These are phyloP conservation scores for Pissodes strobi DNA, from an alignment of 1,140 invertebrate genomes.

Conservation along the genomic window DNA sequence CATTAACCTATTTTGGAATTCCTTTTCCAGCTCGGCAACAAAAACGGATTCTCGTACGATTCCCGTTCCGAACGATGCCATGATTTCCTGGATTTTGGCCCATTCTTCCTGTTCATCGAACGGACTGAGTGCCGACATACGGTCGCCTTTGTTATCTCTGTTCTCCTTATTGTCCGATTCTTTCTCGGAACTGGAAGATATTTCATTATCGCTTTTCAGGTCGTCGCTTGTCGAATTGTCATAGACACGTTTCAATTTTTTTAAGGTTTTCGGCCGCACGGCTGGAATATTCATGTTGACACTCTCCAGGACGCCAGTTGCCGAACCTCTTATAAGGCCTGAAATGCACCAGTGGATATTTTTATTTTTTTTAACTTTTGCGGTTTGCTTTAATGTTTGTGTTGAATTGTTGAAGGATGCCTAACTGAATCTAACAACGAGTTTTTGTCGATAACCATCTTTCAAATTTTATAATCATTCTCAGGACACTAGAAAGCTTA, in stretches of 20 bases:
- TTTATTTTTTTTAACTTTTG: conserved; percentile 10
- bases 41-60: conserved; percentile 80
- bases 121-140: conserved; percentile 77
- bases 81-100: conserved; percentile 93
- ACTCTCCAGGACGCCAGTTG: conserved; percentile 63
- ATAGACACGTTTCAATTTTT: conserved; percentile 69
- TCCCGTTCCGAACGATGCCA: conserved; percentile 86
- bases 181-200: conserved; percentile 53
- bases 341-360: conserved; percentile 37
- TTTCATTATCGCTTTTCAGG: conserved; percentile 56
- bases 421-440: too few species aligned
- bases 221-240: conserved; percentile 56
- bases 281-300: conserved; percentile 63
- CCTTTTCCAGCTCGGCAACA: conserved; percentile 79
- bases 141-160: conserved; percentile 62
- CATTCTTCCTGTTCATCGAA: conserved; percentile 93
- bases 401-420: too few species aligned
- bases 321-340: conserved; percentile 78
- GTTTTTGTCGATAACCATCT: too few species aligned
- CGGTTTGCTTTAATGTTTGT: too few species aligned
- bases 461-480: too few species aligned
- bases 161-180: conserved; percentile 58
- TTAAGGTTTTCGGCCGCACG: conserved; percentile 74
- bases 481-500: too few species aligned
- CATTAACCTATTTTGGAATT: conserved; percentile 75